Percentiles rank a stretch among this genome's conserved stretches.
These are phyloP conservation scores for Latrodectus geometricus DNA, from an alignment of 1,140 invertebrate species.

Conservation along the genomic window DNA sequence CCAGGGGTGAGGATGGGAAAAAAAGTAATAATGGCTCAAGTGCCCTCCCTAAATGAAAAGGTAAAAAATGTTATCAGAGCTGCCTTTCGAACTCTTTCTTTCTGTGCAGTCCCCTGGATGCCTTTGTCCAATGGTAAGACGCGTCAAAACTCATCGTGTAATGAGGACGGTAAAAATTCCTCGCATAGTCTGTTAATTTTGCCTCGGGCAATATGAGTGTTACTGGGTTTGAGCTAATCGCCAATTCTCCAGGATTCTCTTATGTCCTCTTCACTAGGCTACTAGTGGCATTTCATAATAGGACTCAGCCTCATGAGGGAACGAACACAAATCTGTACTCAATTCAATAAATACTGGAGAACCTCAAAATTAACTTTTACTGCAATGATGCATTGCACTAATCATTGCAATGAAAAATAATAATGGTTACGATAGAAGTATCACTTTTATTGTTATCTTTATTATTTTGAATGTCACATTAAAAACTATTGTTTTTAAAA, in stretches of 20 bases:
- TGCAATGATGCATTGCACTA: too few species aligned
- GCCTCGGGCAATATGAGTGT: neutral
- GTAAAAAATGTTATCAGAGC: neutral
- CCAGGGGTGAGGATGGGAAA: neutral
- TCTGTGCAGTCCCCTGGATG: neutral
- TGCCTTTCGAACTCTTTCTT: neutral
- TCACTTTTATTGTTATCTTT: too few species aligned
- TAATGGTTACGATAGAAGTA: too few species aligned
- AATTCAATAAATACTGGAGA: too few species aligned
- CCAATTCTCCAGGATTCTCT: slow-evolving; percentile 3
- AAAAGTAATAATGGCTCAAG: neutral
- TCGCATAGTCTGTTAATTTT: slow-evolving; percentile 22
- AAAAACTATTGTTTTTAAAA: too few species aligned
- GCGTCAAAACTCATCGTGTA: neutral
- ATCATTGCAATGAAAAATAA: too few species aligned
- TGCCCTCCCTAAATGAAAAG: neutral
- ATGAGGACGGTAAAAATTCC: slow-evolving; percentile 27
- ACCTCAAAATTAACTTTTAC: too few species aligned
- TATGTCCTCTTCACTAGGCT: neutral
- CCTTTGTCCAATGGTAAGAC: neutral
- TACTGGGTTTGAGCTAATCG: slow-evolving; percentile 7
- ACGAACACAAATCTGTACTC: too few species aligned
- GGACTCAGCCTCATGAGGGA: too few species aligned
- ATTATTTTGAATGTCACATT: too few species aligned
- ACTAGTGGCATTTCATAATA: neutral